phyloP scores from a whole-genome alignment of 2,113 vertebrate species.

The Tiliqua scincoides region DNA sequence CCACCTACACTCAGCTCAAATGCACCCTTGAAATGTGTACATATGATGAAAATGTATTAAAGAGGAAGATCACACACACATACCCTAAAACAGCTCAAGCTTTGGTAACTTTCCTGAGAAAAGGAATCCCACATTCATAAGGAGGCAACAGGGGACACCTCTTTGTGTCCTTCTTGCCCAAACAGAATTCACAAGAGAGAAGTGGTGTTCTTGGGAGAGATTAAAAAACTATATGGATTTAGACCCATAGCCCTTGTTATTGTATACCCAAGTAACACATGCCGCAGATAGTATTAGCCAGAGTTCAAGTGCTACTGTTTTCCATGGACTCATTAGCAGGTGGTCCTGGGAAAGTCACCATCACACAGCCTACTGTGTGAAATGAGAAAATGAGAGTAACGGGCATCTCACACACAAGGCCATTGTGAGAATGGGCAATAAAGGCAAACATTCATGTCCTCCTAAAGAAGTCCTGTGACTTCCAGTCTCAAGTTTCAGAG shows the following conservation, averaged over 20 bases:
- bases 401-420: neutral
- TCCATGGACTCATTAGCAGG: neutral
- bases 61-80: neutral
- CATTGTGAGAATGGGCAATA: neutral
- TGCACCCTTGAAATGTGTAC: neutral
- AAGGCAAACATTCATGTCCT: neutral
- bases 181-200: neutral
- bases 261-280: neutral
- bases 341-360: neutral
- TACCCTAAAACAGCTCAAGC: neutral
- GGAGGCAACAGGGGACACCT: neutral
- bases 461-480: neutral
- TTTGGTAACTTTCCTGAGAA: neutral
- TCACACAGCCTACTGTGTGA: neutral
- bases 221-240: neutral
- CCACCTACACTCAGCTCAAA: neutral
- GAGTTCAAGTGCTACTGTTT: neutral
- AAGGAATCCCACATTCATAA: neutral
- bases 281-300: neutral
- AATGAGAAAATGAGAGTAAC: neutral
- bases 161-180: neutral
- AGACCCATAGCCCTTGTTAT: too few relatives aligned
- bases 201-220: neutral
- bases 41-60: too few relatives aligned
- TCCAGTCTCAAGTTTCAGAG: too few relatives aligned